Percentiles rank a stretch among this genome's conserved stretches.
phyloP scores from a whole-genome alignment of 2,888 invertebrate genomes.

The Luffia ferchaultella region DNA sequence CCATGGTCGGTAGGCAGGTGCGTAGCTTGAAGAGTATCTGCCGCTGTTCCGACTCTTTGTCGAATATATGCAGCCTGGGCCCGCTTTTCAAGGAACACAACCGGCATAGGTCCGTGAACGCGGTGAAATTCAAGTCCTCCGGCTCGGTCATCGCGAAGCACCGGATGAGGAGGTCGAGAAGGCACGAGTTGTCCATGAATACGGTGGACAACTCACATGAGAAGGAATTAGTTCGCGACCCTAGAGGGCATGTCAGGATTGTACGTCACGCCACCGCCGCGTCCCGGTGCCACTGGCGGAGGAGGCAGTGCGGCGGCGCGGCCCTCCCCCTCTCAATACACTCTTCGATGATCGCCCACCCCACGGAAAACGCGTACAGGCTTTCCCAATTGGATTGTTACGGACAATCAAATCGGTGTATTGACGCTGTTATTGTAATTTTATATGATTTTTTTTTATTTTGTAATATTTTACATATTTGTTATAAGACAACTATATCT shows the following conservation, averaged over 20 bases:
- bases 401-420: conserved; percentile 22
- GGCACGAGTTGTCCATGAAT: conserved; percentile 65
- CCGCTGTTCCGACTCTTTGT: conserved; percentile 75
- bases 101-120: conserved; percentile 74
- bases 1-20: conserved; percentile 73
- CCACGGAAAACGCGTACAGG: conserved; percentile 52
- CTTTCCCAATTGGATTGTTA: conserved; percentile 49
- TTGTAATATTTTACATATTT: not conserved
- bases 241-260: conserved; percentile 45
- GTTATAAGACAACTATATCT: too few relatives aligned
- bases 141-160: conserved; percentile 70
- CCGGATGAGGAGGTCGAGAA: conserved; percentile 67
- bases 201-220: conserved; percentile 32
- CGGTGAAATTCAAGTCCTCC: conserved; percentile 73
- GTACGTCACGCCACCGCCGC: conserved; percentile 59
- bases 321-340: conserved; percentile 25
- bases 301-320: conserved; percentile 20
- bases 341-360: conserved; percentile 23
- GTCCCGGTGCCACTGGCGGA: conserved; percentile 56
- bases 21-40: conserved; percentile 75
- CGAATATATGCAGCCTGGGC: conserved; percentile 74
- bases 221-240: conserved; percentile 41
- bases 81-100: conserved; percentile 75
- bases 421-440: conserved; percentile 2
- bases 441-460: not conserved